These are phyloP conservation scores for Helobdella robusta DNA, from an alignment of 2,888 invertebrate genomes.

Conservation along the genomic window DNA sequence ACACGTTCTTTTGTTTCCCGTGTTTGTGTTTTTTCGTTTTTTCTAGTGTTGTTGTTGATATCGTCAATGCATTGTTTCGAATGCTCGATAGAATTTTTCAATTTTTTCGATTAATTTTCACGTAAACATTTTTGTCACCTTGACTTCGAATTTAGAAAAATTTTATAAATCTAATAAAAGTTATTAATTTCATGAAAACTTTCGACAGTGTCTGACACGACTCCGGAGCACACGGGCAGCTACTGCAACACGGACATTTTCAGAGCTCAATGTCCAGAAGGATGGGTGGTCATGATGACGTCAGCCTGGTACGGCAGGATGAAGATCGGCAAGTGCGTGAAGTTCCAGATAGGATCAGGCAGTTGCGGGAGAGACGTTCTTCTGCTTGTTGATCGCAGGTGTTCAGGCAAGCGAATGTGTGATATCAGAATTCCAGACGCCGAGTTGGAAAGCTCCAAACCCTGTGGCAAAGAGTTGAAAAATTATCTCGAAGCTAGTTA, in stretches of 20 bases:
- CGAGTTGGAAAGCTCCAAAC: conserved; percentile 13
- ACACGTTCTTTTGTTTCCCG: no score
- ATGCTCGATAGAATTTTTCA: no score
- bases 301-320: conserved; percentile 27
- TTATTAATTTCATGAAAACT: no score
- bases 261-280: conserved; percentile 22
- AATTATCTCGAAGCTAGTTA: conserved; percentile 22
- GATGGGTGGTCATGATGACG: conserved; percentile 24
- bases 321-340: conserved; percentile 26
- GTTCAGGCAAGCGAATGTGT: conserved; percentile 30
- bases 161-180: no score
- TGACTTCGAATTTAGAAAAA: no score
- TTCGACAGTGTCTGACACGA: no score
- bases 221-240: conserved; percentile 12
- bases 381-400: conserved; percentile 8
- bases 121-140: no score
- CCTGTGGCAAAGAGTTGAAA: conserved; percentile 17
- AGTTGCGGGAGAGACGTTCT: conserved; percentile 25
- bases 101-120: no score
- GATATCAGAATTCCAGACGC: conserved; percentile 21
- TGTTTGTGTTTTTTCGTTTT: no score
- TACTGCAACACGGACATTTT: conserved; percentile 27
- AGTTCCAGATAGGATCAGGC: conserved; percentile 22
- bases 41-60: no score
- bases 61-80: no score